These are phyloP conservation scores for Rhynchopsitta pachyrhyncha DNA, from an alignment of 2,113 vertebrate genomes.

Conservation along the genomic window DNA sequence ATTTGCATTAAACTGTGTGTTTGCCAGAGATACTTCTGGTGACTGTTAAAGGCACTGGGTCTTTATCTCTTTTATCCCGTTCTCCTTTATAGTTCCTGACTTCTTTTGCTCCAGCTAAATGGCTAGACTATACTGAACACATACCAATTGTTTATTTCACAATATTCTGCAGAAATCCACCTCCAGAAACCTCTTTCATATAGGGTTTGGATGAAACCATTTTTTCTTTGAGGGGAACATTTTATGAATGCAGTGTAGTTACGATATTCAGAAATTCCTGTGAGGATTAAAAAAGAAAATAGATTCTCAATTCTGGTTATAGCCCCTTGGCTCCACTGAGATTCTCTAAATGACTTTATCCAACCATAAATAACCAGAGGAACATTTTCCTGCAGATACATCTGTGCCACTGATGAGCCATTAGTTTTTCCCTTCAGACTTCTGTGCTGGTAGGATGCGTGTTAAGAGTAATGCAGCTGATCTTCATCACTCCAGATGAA, in stretches of 20 bases:
- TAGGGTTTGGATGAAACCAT: neutral
- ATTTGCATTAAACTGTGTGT: neutral
- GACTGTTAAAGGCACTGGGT: neutral
- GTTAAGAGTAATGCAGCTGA: constrained; percentile 24
- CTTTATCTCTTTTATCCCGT: neutral
- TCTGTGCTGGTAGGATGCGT: neutral
- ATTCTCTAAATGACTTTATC: neutral
- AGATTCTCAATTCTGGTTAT: constrained; percentile 10
- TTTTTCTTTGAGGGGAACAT: neutral
- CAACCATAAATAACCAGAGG: constrained; percentile 39
- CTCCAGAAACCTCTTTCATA: neutral
- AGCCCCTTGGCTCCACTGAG: constrained; percentile 10
- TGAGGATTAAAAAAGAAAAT: constrained; percentile 32
- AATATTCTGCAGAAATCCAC: neutral
- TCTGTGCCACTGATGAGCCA: constrained; percentile 3
- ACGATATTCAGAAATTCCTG: neutral
- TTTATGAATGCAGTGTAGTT: neutral
- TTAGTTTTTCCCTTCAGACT: neutral
- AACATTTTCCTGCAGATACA: constrained; percentile 14
- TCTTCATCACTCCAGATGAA: constrained; percentile 4
- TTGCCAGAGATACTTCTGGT: neutral
- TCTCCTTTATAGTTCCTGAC: neutral
- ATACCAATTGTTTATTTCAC: neutral
- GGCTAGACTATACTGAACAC: neutral
- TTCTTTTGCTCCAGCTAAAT: neutral